phyloP scores from a whole-genome alignment of 2,797 vertebrate genomes.

The Syngnathus acus region DNA sequence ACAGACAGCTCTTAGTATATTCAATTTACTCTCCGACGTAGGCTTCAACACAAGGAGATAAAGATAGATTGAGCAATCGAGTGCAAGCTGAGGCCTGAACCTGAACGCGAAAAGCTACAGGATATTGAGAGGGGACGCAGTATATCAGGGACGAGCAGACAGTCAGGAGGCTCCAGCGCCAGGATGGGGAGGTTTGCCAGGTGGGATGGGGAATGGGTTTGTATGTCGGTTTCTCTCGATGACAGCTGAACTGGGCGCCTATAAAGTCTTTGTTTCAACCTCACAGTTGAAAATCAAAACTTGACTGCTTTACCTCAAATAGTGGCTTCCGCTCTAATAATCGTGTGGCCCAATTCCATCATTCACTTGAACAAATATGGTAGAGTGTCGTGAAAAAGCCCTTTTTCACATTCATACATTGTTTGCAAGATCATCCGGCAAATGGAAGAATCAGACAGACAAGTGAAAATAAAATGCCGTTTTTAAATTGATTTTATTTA shows the following conservation, averaged over 20 bases:
- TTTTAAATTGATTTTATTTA: neutral
- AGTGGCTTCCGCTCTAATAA: neutral
- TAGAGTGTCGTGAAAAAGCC: neutral
- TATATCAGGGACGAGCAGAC: conserved; percentile 36
- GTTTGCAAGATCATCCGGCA: too few species aligned
- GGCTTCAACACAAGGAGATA: conserved; percentile 69
- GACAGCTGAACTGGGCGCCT: neutral
- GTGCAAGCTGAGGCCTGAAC: conserved; percentile 65
- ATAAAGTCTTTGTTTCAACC: neutral
- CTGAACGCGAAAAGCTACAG: conserved; percentile 33
- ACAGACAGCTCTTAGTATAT: conserved; percentile 80
- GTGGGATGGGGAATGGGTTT: conserved; percentile 37
- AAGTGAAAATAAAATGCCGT: neutral
- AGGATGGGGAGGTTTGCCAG: conserved; percentile 45
- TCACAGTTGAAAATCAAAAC: neutral
- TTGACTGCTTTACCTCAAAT: neutral
- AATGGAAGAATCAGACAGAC: neutral
- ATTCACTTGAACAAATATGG: neutral
- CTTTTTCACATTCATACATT: too few species aligned
- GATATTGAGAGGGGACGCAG: conserved; percentile 49
- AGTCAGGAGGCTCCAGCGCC: conserved; percentile 33
- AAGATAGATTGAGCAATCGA: conserved; percentile 80
- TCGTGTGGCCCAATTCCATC: neutral
- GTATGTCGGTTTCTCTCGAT: conserved; percentile 25
- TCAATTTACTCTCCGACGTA: conserved; percentile 78